Evolutionary conservation across 2,113 vertebrate genomes (phyloP), one percentile per base, ranked within the genome.

Genomic region (Rhinoderma darwinii): DNA sequence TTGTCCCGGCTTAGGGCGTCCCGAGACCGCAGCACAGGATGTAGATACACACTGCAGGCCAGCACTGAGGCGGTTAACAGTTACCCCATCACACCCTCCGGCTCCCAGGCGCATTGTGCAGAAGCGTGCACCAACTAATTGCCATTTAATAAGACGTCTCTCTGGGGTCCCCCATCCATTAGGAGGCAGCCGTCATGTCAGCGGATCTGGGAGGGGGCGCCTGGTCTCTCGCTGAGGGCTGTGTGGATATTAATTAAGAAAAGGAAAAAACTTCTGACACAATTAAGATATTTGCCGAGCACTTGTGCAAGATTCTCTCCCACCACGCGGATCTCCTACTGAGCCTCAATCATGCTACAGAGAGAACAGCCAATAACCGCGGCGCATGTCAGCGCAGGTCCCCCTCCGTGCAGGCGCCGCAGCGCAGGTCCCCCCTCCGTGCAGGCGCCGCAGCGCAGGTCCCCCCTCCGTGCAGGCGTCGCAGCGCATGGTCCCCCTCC

Each of bases 201-300:
- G 85, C 27, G 25, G 66, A 74, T 61, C 66, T 43, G 47, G 84
- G 84, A 78, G 61, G 76, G n/a, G 78, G 35, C 5, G 66, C 50
- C 72, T 44, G 32, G 77, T 72, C 85, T 73, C 61, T 51, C 25
- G 74, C 76, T 73, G 20, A 73, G 66, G 85, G 66, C 85, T 73
- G 47, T 74, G 66, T 73, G 43, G 77, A 81, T 80, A 87, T 87
- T 87, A 87, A 87, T 87, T 87, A 87, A 87, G 76, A 41, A 41
- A 68, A 27, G 44, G 25, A 72, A 59, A 73, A 86, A 87, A 87
- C 50, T 81, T 87, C 50, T 87, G 85, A 87, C 85, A 80, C 84
- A 87, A 87, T 87, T 74, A 87, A 82, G 84, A 80, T 70, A 54
- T 80, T 79, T 41, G 74, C 27, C 18, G 17, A 39, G 77, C 25